These are phyloP conservation scores for Campaea margaritaria DNA, from an alignment of 2,888 invertebrate species.

Conservation along the genomic window DNA sequence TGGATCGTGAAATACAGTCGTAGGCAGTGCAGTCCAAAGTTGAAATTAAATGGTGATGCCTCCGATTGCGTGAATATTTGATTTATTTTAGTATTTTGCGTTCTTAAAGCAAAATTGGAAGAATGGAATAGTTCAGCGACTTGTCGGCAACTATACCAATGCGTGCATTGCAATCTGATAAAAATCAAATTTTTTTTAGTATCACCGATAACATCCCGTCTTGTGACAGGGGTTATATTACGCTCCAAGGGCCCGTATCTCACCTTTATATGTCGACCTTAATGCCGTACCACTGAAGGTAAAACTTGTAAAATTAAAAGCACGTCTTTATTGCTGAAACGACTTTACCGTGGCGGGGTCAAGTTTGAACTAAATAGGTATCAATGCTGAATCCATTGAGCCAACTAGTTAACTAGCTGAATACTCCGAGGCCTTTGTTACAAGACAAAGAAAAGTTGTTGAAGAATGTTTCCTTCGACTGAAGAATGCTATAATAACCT, in stretches of 20 bases:
- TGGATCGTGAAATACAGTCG: too few relatives aligned
- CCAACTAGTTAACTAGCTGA: not conserved
- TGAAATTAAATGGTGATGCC: too few relatives aligned
- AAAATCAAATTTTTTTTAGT: too few relatives aligned
- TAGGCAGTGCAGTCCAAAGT: too few relatives aligned
- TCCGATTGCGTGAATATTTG: too few relatives aligned
- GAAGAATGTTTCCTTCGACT: too few relatives aligned
- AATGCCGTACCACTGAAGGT: conserved; percentile 18
- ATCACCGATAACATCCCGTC: not conserved
- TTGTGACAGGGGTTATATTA: not conserved
- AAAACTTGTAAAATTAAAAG: conserved; percentile 12
- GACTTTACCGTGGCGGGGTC: conserved; percentile 19
- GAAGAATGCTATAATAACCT: too few relatives aligned
- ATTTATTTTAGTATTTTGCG: too few relatives aligned
- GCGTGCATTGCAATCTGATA: too few relatives aligned
- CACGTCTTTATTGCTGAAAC: conserved; percentile 4
- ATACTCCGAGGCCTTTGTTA: not conserved
- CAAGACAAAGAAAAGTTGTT: not conserved
- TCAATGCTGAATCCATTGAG: not conserved
- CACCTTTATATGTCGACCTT: conserved; percentile 17
- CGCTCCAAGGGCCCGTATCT: conserved; percentile 7
- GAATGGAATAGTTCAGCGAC: too few relatives aligned
- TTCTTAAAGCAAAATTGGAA: too few relatives aligned
- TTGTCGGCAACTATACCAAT: not conserved
- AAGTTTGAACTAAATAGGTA: conserved; percentile 9